Evolutionary conservation across 2,113 vertebrate genomes (phyloP).

Genomic region (Pseudorectes ferrugineus): DNA sequence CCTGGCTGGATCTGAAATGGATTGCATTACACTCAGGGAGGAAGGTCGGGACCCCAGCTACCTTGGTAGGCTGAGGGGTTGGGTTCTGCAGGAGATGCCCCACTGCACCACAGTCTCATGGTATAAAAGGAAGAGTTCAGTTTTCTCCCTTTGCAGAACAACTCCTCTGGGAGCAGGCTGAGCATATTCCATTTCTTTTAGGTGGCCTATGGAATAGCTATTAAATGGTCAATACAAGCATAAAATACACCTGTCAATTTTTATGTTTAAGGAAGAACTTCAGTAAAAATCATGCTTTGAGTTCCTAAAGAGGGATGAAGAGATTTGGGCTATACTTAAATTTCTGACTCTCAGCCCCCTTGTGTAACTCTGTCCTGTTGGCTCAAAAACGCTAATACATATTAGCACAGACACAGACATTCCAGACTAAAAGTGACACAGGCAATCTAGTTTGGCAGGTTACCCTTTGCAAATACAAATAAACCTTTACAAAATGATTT

Average conservation of each 20-base stretch:
- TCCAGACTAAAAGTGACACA: neutral
- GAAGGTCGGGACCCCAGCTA: neutral
- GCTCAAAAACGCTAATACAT: neutral
- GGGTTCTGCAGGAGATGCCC: neutral
- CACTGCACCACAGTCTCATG: accelerated
- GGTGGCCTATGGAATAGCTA: neutral
- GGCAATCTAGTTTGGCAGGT: neutral
- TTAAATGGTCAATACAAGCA: neutral
- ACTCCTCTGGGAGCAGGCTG: neutral
- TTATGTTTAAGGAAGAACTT: neutral
- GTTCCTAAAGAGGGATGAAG: neutral
- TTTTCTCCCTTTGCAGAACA: neutral
- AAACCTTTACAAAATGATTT: neutral
- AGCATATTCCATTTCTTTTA: neutral
- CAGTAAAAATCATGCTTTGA: neutral
- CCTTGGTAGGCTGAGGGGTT: accelerated
- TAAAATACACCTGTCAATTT: neutral
- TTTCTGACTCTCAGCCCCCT: neutral
- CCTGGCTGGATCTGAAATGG: neutral
- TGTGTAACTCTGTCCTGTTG: neutral
- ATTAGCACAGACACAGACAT: neutral
- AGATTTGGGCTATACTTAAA: neutral
- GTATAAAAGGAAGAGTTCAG: neutral
- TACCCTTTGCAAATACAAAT: neutral
- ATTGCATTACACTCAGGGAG: neutral